These are phyloP conservation scores for Tholera decimalis DNA, from an alignment of 2,888 invertebrate species.

Conservation along the genomic window DNA sequence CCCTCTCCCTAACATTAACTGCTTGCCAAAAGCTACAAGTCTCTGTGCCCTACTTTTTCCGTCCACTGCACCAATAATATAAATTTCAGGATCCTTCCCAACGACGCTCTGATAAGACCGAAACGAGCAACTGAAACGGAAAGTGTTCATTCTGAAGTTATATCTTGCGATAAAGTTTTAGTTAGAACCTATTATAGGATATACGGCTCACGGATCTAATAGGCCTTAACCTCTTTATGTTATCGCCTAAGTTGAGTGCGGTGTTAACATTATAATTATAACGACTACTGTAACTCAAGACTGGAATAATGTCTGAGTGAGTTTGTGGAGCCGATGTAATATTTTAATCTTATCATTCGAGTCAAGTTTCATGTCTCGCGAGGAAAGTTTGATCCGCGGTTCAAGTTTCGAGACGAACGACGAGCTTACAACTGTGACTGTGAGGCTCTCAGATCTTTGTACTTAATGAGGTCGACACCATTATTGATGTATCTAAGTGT, in stretches of 20 bases:
- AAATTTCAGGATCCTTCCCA: constrained; percentile 61
- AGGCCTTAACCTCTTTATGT: constrained; percentile 69
- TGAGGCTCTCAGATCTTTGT: constrained; percentile 62
- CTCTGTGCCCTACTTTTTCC: constrained; percentile 55
- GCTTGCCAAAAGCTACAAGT: constrained; percentile 57
- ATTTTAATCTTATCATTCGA: constrained; percentile 89
- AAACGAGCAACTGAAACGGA: constrained; percentile 65
- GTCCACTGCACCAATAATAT: constrained; percentile 61
- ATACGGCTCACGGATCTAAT: constrained; percentile 67
- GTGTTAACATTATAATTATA: constrained; percentile 74
- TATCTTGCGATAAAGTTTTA: constrained; percentile 69
- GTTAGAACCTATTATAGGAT: constrained; percentile 65
- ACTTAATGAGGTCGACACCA: constrained; percentile 51
- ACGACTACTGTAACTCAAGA: constrained; percentile 73
- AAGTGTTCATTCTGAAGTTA: constrained; percentile 67
- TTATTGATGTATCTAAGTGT: constrained; percentile 41
- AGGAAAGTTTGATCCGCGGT: constrained; percentile 86
- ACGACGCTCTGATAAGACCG: constrained; percentile 62
- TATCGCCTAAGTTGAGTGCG: constrained; percentile 67
- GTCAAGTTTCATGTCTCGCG: constrained; percentile 87
- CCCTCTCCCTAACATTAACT: constrained; percentile 58
- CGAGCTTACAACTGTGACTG: constrained; percentile 81
- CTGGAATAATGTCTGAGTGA: constrained; percentile 77
- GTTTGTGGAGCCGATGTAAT: constrained; percentile 84
- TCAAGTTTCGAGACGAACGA: constrained; percentile 82